Percentiles rank a stretch among this genome's conserved stretches.
Evolutionary conservation across 2,113 vertebrate genomes (phyloP).

Genomic region (Leucoraja erinaceus): DNA sequence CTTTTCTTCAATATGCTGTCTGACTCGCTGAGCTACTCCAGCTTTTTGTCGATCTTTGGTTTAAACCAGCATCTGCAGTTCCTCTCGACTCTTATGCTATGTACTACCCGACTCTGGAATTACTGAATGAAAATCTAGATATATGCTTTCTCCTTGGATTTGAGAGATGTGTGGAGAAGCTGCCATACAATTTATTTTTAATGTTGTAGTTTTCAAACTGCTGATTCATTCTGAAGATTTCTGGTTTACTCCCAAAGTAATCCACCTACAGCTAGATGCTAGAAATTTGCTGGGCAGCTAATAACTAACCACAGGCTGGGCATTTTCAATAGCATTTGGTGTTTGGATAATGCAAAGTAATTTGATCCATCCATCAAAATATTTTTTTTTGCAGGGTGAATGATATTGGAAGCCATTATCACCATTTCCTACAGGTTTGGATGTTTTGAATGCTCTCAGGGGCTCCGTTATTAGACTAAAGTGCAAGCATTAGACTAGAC

Average conservation of each 20-base stretch:
- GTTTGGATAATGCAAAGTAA: constrained; percentile 10
- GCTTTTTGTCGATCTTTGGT: no score
- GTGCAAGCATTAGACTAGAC: constrained; percentile 27
- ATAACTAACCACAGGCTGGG: background rate
- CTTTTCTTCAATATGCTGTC: no score
- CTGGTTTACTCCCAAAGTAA: background rate
- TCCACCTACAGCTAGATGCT: background rate
- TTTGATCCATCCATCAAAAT: background rate
- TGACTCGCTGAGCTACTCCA: no score
- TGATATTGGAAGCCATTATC: constrained; percentile 8
- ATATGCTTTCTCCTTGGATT: background rate
- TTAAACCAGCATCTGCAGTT: no score
- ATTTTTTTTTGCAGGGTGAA: background rate
- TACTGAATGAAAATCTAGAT: background rate
- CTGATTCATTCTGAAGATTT: background rate
- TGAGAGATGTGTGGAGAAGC: background rate
- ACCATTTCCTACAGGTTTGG: background rate
- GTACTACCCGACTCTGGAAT: background rate
- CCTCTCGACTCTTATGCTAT: background rate
- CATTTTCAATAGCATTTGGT: background rate
- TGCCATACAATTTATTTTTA: background rate
- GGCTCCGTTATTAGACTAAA: background rate
- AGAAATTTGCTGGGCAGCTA: background rate
- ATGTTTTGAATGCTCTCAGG: background rate
- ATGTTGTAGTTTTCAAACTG: background rate